phyloP scores from a whole-genome alignment of 2,888 invertebrate species.

The Drosophila prolongata region DNA sequence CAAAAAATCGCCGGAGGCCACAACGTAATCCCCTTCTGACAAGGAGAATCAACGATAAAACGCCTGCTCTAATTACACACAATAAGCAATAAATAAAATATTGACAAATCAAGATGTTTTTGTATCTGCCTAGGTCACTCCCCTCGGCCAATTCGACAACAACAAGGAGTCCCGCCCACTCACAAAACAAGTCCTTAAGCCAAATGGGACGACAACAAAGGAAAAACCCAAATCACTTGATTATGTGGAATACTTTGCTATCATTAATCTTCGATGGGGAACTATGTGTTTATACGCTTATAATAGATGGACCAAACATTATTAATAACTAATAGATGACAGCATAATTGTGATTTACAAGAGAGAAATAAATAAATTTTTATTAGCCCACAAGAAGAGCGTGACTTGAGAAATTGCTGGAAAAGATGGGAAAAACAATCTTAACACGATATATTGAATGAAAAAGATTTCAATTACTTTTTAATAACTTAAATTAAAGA shows the following conservation, averaged over 20 bases:
- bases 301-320: constrained; percentile 47
- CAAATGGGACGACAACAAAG: constrained; percentile 31
- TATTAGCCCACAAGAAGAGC: constrained; percentile 21
- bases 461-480: not conserved
- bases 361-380: constrained; percentile 36
- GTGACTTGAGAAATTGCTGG: not conserved
- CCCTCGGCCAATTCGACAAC: constrained; percentile 2
- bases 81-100: constrained; percentile 70
- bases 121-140: constrained; percentile 53
- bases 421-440: not conserved
- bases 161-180: constrained; percentile 33
- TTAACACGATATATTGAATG: not conserved
- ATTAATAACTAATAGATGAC: constrained; percentile 61
- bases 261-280: constrained; percentile 64
- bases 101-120: constrained; percentile 76
- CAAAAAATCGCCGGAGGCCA: constrained; percentile 12
- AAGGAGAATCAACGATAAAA: constrained; percentile 44
- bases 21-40: constrained; percentile 29
- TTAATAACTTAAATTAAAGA: too few species aligned
- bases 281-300: constrained; percentile 43
- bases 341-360: constrained; percentile 68
- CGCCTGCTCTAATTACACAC: constrained; percentile 52
- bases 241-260: constrained; percentile 57
- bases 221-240: constrained; percentile 62
- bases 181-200: constrained; percentile 22